phyloP scores from a whole-genome alignment of 2,888 invertebrate genomes.

The Cactoblastis cactorum region DNA sequence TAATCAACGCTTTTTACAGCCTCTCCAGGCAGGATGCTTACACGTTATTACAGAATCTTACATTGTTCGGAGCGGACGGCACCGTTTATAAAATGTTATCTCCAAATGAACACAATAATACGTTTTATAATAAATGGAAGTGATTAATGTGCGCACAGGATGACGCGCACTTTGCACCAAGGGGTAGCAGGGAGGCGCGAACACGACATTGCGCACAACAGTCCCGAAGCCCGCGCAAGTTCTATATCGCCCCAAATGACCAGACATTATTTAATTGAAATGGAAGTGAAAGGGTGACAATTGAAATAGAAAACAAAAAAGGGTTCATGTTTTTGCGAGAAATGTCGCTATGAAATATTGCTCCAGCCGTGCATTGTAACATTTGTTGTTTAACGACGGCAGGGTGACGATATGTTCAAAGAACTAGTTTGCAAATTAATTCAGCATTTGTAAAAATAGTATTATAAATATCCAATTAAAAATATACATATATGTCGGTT shows the following conservation, averaged over 20 bases:
- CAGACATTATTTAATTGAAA: conserved; percentile 80
- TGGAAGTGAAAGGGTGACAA: conserved; percentile 77
- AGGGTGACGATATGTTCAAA: conserved; percentile 1
- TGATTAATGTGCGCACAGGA: conserved; percentile 76
- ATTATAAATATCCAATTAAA: too few species aligned
- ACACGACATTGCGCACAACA: conserved; percentile 39
- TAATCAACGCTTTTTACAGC: conserved; percentile 62
- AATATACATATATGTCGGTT: too few species aligned
- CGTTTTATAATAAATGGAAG: conserved; percentile 75
- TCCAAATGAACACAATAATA: conserved; percentile 77
- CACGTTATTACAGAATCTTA: conserved; percentile 76
- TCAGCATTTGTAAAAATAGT: neutral
- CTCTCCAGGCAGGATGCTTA: conserved; percentile 58
- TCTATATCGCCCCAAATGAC: conserved; percentile 65
- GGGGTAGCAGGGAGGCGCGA: conserved; percentile 65
- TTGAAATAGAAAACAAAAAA: conserved; percentile 76
- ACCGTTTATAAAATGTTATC: conserved; percentile 78
- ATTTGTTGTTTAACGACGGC: conserved; percentile 60
- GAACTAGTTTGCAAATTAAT: neutral
- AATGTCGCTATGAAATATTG: conserved; percentile 71
- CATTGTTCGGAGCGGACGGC: conserved; percentile 71
- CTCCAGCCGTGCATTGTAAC: conserved; percentile 74
- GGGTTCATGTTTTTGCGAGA: conserved; percentile 66
- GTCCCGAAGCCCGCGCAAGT: conserved; percentile 19
- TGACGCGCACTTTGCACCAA: conserved; percentile 70